These are phyloP conservation scores for Gymnarchus niloticus DNA, from an alignment of 2,113 vertebrate genomes.

Conservation along the genomic window DNA sequence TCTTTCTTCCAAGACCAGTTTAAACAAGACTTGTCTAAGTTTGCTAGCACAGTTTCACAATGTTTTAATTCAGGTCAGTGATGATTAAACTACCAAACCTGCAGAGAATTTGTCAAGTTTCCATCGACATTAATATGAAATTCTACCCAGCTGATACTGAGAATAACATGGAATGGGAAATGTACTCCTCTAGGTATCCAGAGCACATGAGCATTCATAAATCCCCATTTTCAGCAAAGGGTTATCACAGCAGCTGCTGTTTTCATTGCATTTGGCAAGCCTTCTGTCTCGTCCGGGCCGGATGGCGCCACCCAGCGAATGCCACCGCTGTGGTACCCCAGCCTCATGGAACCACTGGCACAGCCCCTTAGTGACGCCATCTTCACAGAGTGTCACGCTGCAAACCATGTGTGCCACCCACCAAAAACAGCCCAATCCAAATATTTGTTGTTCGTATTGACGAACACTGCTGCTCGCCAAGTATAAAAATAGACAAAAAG, in stretches of 20 bases:
- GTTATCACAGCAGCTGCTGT: not conserved
- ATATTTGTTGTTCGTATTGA: not conserved
- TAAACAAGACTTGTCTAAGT: not conserved
- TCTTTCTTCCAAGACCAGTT: not conserved
- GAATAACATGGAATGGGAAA: not conserved
- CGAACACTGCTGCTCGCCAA: not conserved
- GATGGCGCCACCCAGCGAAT: no score
- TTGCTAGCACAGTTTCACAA: constrained; percentile 2
- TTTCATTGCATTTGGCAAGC: not conserved
- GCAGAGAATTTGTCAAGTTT: not conserved
- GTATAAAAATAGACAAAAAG: not conserved
- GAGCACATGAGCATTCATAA: not conserved
- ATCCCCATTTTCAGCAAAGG: not conserved
- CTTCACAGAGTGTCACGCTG: not conserved
- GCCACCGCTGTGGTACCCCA: not conserved
- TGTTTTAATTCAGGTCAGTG: not conserved
- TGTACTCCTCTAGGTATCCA: not conserved
- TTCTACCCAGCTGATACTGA: not conserved
- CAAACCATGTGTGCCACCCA: not conserved
- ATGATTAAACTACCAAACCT: not conserved
- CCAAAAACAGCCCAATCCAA: not conserved
- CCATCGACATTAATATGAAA: not conserved
- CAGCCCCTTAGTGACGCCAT: not conserved
- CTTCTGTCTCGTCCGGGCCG: not conserved
- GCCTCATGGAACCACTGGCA: not conserved